phyloP scores from a whole-genome alignment of 35 echinoderm and acorn worm genomes.

The Holothuria glaberrima region DNA sequence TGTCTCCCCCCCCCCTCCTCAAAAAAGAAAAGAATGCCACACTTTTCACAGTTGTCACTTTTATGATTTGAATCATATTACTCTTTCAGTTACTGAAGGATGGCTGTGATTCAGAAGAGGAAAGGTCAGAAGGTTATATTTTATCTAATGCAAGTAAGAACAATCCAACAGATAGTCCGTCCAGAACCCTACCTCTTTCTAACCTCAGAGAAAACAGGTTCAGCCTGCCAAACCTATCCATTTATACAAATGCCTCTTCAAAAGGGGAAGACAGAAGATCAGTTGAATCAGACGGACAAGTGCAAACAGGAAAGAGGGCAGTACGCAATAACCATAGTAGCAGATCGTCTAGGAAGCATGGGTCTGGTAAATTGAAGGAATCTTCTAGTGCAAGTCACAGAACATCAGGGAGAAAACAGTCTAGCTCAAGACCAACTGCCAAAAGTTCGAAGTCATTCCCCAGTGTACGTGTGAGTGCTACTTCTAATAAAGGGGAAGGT shows the following conservation, averaged over 20 bases:
- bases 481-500: slow-evolving; percentile 54
- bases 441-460: slow-evolving; percentile 73
- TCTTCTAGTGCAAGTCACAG: neutral
- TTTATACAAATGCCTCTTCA: slow-evolving; percentile 24
- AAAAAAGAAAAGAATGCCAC: no score
- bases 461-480: slow-evolving; percentile 38
- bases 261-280: neutral
- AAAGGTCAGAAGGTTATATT: slow-evolving; percentile 7
- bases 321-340: neutral
- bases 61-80: neutral
- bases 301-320: neutral
- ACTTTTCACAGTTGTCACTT: no score
- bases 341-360: slow-evolving; percentile 13
- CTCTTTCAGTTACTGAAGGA: slow-evolving; percentile 15
- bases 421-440: neutral
- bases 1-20: no score
- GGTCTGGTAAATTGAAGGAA: slow-evolving; percentile 6
- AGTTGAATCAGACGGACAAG: neutral
- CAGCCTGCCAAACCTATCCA: slow-evolving; percentile 79
- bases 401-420: slow-evolving; percentile 30
- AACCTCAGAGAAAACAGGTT: slow-evolving; percentile 71
- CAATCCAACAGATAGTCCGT: slow-evolving; percentile 16
- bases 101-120: slow-evolving; percentile 26
- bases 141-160: slow-evolving; percentile 4
- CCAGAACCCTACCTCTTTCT: neutral